Conservation (phyloP, 2,113 vertebrate species). For the Ptychochromis oligacanthus region DNA sequence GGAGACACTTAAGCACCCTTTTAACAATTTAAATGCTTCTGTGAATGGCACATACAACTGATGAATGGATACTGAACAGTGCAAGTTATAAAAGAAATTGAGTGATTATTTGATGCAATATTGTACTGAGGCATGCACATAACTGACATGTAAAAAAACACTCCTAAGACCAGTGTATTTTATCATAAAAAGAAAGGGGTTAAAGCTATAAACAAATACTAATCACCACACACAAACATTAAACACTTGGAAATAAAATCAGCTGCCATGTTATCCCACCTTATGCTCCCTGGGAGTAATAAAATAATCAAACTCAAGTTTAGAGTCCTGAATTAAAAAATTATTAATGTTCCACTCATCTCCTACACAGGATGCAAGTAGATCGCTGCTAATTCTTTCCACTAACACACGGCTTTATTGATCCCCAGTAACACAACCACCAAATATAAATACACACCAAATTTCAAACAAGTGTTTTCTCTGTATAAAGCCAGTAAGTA, state of each 20-base stretch:
- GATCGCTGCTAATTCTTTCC: slow-evolving; percentile 69
- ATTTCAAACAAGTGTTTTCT: slow-evolving; percentile 52
- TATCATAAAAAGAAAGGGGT: neutral
- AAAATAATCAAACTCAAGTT: slow-evolving; percentile 55
- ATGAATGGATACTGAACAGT: neutral
- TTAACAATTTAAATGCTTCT: slow-evolving; percentile 3
- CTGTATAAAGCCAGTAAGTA: slow-evolving; percentile 8
- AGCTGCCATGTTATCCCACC: neutral
- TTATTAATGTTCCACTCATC: slow-evolving; percentile 54
- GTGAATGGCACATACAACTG: neutral
- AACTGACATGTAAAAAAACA: neutral
- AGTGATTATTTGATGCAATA: neutral
- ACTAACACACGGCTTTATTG: slow-evolving; percentile 51
- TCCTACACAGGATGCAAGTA: slow-evolving; percentile 55
- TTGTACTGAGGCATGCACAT: neutral
- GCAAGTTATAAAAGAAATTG: neutral
- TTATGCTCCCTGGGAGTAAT: neutral
- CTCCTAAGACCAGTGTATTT: neutral
- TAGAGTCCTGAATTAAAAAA: slow-evolving; percentile 40
- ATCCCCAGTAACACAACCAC: slow-evolving; percentile 49
- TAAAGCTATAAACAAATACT: slow-evolving; percentile 20
- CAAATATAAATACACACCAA: slow-evolving; percentile 62
- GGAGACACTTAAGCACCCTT: neutral
- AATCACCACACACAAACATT: neutral
- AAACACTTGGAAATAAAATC: neutral